A percentile compares a stretch with the other conserved stretches of the same genome.
Evolutionary conservation across 2,797 vertebrate species (phyloP).

Genomic region (Linurgus olivaceus): DNA sequence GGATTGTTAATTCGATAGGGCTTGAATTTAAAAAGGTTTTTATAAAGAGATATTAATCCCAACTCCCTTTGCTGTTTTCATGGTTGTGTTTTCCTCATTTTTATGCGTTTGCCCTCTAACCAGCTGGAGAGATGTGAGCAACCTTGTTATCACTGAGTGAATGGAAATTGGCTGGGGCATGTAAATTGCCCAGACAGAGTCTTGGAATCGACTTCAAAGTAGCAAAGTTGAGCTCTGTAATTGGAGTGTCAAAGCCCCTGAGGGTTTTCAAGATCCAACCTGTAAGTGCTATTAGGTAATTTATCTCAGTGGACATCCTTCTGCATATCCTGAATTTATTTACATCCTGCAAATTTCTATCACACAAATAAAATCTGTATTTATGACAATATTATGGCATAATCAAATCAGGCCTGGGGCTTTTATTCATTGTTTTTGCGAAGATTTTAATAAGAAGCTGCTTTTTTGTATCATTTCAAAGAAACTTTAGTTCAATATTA

Average conservation of each 20-base stretch:
- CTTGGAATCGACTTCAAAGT: constrained; percentile 20
- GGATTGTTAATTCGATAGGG: not conserved
- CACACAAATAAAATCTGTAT: not conserved
- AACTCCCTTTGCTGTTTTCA: constrained; percentile 1
- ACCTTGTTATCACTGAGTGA: not conserved
- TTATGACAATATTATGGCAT: not conserved
- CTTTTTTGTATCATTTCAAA: not conserved
- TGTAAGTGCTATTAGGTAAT: not conserved
- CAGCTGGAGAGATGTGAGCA: not conserved
- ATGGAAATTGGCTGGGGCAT: not conserved
- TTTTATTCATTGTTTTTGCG: not conserved
- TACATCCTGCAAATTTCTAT: not conserved
- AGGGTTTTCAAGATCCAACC: not conserved
- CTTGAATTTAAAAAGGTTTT: not conserved
- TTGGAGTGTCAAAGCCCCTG: not conserved
- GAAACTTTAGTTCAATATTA: not conserved
- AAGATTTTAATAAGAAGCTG: not conserved
- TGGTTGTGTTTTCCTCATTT: constrained; percentile 2
- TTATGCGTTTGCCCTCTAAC: constrained; percentile 10
- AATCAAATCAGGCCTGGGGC: not conserved
- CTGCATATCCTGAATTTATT: not conserved
- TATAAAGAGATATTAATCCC: not conserved
- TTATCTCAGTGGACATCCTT: not conserved
- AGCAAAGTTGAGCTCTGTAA: not conserved
- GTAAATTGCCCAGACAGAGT: not conserved